Evolutionary conservation across 2,797 vertebrate species (phyloP), one percentile per base, ranked within the genome.

Genomic region (Gobionotothen gibberifrons): DNA sequence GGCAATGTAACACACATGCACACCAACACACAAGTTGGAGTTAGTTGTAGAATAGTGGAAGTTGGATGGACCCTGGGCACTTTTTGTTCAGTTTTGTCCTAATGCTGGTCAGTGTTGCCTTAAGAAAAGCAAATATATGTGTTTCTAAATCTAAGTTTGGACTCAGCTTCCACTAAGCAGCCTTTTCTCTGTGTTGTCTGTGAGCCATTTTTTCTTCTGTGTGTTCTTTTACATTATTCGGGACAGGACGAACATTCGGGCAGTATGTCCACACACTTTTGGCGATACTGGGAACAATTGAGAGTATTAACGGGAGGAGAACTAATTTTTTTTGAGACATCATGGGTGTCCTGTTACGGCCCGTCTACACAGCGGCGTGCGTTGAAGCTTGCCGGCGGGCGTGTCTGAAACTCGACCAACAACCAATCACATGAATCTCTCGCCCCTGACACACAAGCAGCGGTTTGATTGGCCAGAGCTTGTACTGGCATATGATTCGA

Each of bases 1-100:
- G 80, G 46, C 49, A 65, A 21, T 72, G 49, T 32, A 36, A 59
- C 19, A 40, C 46, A 47, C 46, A 10, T 9, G 17, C 46, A 47
- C 29, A 70, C 32, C 44, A 19, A 39, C n/a, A 49, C 22, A 67
- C 51, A 66, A 2, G 22, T 17, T 44, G 58, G 4, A 26, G 26
- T 26, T 44, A 68, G 44, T n/a, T 59, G 26, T 40, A 49, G 29
- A 69, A 42, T 1, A 21, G 69, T 36, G 55, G 65, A 79, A 56
- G 79, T 54, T 26, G 57, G 71, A 63, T 43, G 15, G 57, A 68
- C 67, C 44, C 67, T 16, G 3, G 62, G 58, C 59, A 29, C 59
- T 64, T 67, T 79, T 76, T 72, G 61, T 70, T 69, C 53, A 48
- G 61, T 46, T 74, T 74, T 80, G 55, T 79, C 74, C 53, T 57